Evolutionary conservation across 1,140 invertebrate genomes (phyloP).

Genomic region (Thaumatotibia leucotreta): DNA sequence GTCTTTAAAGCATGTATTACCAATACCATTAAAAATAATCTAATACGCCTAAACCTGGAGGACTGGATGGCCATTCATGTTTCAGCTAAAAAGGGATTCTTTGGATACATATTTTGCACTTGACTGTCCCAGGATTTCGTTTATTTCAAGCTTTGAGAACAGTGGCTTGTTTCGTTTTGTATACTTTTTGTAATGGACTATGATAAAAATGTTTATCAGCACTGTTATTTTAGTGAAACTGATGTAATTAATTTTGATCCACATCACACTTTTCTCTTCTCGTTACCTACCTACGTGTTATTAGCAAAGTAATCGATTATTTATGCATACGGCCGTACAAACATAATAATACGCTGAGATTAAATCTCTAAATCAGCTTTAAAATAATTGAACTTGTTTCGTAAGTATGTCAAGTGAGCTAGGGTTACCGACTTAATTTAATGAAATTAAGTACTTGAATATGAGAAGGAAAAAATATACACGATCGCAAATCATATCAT

Average conservation of each 20-base stretch:
- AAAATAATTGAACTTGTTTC: neutral
- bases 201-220: neutral
- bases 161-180: no score
- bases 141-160: no score
- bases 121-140: no score
- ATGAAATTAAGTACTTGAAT: neutral
- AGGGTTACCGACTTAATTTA: neutral
- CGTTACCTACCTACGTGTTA: no score
- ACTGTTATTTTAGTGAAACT: neutral
- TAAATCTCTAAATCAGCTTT: neutral
- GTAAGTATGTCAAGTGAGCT: neutral
- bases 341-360: neutral
- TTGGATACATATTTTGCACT: no score
- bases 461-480: no score
- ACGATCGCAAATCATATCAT: no score
- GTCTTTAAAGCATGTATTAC: no score
- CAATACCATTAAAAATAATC: no score
- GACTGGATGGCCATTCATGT: no score
- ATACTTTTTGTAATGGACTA: neutral
- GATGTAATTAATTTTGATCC: neutral
- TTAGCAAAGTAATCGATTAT: neutral
- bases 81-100: no score
- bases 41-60: no score
- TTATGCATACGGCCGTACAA: neutral
- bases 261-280: neutral